Evolutionary conservation across 2,888 invertebrate species (phyloP), one percentile per base, ranked within the genome.

Genomic region (Cynaeus angustus): DNA sequence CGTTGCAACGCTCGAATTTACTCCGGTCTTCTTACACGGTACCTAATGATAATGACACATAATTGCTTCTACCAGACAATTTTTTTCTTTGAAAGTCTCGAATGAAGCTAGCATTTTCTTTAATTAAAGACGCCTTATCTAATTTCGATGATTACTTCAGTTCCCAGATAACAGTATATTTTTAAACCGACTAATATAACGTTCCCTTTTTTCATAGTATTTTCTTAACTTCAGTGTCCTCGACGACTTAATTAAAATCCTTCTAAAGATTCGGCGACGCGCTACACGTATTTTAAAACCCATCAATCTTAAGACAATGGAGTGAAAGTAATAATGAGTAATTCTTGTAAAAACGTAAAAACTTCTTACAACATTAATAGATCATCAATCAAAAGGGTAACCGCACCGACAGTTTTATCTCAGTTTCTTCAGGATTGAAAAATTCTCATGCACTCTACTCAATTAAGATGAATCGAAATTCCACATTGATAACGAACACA

Each of bases 301-400:
- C 21, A 21, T 21, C 21, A 21, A 21, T 21, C 21, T 21, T 21
- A 4, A 21, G 4, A 21, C 21, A 21, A 21, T 58, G 58, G n/a
- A 45, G 58, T 28, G 58, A 58, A 58, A 58, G 58, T 45, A 58
- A 45, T 45, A 21, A 21, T 21, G 58, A 45, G 43, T 45, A 45
- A 58, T 58, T 58, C 58, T 41, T 16, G 16, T 28, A 58, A 38
- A 55, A 55, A 55, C 55, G 33, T 21, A 46, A 61, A 45, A 59
- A 59, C 16, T 33, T 50, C 48, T 46, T 61, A 14, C 48, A 61
- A 61, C 61, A 61, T 50, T 61, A 61, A 26, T 37, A 38, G 50
- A 48, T 50, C 61, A 61, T 61, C 48, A 61, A 61, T 61, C 61
- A 59, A 59, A 30, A 30, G 30, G 14, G 59, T 48, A 21, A 21